These are phyloP conservation scores for Thera obeliscata DNA, from an alignment of 2,888 invertebrate genomes.

Conservation along the genomic window DNA sequence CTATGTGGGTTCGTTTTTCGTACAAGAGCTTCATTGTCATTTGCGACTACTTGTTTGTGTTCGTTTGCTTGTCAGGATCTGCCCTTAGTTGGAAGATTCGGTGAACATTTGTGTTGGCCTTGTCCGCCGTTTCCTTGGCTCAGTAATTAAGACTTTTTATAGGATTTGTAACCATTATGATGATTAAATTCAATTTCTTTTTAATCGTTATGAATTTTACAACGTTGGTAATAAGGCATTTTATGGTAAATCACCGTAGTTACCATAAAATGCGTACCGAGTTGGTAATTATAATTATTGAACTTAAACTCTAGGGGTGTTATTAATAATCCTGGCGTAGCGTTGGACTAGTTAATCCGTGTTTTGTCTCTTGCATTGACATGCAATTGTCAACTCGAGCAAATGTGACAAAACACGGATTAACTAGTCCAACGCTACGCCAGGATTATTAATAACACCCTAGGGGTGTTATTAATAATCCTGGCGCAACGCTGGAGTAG, in stretches of 20 bases:
- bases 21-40: no score
- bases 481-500: no score
- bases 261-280: background rate
- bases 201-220: conserved; percentile 13
- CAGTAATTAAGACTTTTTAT: conserved; percentile 47
- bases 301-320: no score
- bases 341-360: no score
- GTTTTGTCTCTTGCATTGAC: no score
- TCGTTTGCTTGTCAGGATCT: conserved; percentile 15
- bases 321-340: no score
- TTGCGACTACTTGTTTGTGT: background rate
- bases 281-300: background rate
- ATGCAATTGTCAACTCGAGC: no score
- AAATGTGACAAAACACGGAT: no score
- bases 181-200: conserved; percentile 36
- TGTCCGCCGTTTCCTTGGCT: conserved; percentile 47
- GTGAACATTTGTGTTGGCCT: conserved; percentile 47
- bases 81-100: conserved; percentile 36
- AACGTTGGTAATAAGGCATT: background rate
- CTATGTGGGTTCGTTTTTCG: no score
- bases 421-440: no score
- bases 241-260: background rate
- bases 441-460: no score
- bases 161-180: conserved; percentile 32
- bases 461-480: no score